Evolutionary conservation across 2,797 vertebrate species (phyloP), one percentile per base, ranked within the genome.

Genomic region (Notamacropus eugenii): DNA sequence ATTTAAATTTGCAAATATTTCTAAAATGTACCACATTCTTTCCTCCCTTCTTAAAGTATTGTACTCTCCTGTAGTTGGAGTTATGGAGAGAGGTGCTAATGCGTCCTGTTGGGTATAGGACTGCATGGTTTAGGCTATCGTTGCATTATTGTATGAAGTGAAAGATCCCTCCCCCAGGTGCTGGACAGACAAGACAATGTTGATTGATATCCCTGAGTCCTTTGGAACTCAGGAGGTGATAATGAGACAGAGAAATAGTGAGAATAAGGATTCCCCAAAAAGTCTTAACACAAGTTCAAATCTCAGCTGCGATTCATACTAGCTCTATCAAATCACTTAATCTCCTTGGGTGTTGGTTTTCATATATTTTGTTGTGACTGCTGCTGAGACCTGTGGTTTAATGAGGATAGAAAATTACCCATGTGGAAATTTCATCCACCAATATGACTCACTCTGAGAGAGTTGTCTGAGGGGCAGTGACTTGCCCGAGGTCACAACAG

Each of bases 71-170:
- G 8, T 82, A 24, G 6, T 22, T 82, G 67, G n/a, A 82, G n/a
- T n/a, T 74, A 40, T 40, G 12, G 62, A n/a, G 1, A 40, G 5
- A 74, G 34, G 62, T 40, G 9, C 5, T 82, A 22, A 46, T 74
- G 6, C 10, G 19, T 82, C 19, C n/a, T 40, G 46, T 92, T 55
- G 93, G 92, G 91, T 22, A 54, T 0, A 14, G 16, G 54, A 87
- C 94, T 74, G 54, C 90, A 93, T 8, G 54, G 31, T 87, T 94
- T 55, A 91, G 55, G 29, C 31, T 92, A 90, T 95, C 96, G 56
- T 14, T 46, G 9, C 27, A 82, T 87, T 50, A 46, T 95, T 90
- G 5, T 8, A 40, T 28, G 13, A 87, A 74, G 34, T 27, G 24
- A 54, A 87, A 90, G 92, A 92, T 58, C 52, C 12, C 0, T 58